phyloP scores from a whole-genome alignment of 2,113 vertebrate species.

The Lynx canadensis region DNA sequence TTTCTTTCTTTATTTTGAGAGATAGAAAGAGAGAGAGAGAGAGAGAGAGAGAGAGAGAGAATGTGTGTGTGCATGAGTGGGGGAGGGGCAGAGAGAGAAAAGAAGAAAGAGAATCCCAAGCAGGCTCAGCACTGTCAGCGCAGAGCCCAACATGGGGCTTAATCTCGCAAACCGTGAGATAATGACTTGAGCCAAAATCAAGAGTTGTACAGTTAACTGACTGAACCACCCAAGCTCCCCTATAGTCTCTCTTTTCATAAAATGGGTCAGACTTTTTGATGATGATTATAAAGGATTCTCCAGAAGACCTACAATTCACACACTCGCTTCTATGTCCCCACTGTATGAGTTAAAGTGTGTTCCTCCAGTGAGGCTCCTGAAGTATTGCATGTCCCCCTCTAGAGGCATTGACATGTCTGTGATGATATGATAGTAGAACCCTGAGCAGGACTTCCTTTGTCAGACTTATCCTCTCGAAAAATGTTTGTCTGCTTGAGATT shows the following conservation, averaged over 20 bases:
- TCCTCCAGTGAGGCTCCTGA: background rate
- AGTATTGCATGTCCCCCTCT: background rate
- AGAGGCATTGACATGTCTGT: background rate
- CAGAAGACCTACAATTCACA: background rate
- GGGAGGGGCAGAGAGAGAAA: too few species aligned
- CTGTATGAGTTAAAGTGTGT: background rate
- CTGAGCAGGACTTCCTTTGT: background rate
- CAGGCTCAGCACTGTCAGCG: too few species aligned
- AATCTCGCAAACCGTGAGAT: too few species aligned
- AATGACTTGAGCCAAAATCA: too few species aligned
- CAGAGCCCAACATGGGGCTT: too few species aligned
- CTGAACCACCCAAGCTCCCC: too few species aligned
- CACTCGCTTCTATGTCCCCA: background rate
- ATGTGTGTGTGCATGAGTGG: too few species aligned
- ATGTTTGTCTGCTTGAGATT: background rate
- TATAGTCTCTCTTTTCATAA: background rate
- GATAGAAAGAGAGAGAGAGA: too few species aligned
- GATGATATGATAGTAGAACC: background rate
- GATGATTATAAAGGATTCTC: background rate
- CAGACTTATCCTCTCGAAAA: background rate
- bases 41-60: too few species aligned
- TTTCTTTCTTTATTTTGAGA: too few species aligned
- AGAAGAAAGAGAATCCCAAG: too few species aligned
- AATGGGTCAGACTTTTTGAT: background rate
- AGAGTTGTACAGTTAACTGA: too few species aligned